Conservation (phyloP, 2,797 vertebrate species). For the Arnoldichthys spilopterus region DNA sequence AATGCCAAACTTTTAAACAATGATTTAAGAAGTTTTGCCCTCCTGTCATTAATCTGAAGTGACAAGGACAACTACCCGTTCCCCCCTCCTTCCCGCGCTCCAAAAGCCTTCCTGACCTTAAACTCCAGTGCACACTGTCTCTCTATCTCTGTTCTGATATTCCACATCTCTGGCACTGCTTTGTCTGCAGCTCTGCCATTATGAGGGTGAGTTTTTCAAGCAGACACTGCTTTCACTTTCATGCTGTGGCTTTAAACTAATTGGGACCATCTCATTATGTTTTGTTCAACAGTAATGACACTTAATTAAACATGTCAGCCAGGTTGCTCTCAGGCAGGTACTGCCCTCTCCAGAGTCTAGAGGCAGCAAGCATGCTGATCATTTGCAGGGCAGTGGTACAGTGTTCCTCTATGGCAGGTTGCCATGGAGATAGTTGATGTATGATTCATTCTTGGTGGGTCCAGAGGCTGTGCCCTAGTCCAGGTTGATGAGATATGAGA, state of each 20-base stretch:
- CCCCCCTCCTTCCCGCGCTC: neutral
- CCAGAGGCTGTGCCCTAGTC: neutral
- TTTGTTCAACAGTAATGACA: neutral
- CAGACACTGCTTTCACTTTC: neutral
- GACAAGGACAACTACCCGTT: neutral
- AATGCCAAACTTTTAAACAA: constrained; percentile 60
- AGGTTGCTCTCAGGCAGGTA: constrained; percentile 55
- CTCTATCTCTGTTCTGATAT: neutral
- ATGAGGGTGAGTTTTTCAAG: neutral
- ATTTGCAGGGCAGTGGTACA: constrained; percentile 61
- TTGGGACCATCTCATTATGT: neutral
- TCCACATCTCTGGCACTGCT: neutral
- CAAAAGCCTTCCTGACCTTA: neutral
- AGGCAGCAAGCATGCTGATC: constrained; percentile 2
- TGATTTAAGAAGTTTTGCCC: constrained; percentile 4
- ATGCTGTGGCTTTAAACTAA: neutral
- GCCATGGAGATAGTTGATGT: constrained; percentile 85
- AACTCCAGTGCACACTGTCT: neutral
- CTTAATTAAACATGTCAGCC: constrained; percentile 5
- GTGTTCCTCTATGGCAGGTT: constrained; percentile 75
- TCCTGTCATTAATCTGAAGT: constrained; percentile 15
- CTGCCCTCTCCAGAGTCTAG: constrained; percentile 57
- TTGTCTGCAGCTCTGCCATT: neutral
- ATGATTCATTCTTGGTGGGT: constrained; percentile 71
- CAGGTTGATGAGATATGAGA: neutral